Conservation (phyloP, 2,797 vertebrate species). For the Notolepis coatsorum region DNA sequence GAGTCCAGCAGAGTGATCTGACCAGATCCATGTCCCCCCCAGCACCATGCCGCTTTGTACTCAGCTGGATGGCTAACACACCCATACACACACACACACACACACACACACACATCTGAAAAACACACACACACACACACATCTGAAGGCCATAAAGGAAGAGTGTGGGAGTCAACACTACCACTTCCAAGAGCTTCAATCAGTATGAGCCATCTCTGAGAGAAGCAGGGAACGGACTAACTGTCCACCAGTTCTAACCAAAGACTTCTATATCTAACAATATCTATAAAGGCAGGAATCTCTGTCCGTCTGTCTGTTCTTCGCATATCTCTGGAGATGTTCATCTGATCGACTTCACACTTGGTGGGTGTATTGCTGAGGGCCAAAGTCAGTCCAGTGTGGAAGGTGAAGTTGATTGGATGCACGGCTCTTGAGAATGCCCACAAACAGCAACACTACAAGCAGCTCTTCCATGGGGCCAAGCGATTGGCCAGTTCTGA, state of each 20-base stretch:
- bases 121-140: slow-evolving; percentile 41
- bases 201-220: slow-evolving; percentile 13
- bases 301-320: too few species aligned
- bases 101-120: slow-evolving; percentile 25
- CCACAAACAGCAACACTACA: too few species aligned
- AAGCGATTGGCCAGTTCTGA: too few species aligned
- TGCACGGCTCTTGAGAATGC: too few species aligned
- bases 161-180: slow-evolving; percentile 25
- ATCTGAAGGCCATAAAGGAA: slow-evolving; percentile 67
- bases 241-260: slow-evolving; percentile 4
- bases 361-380: too few species aligned
- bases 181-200: slow-evolving; percentile 36
- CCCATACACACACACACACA: slow-evolving; percentile 2
- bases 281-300: too few species aligned
- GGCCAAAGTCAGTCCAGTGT: too few species aligned
- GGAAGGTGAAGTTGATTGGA: too few species aligned
- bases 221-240: slow-evolving; percentile 16
- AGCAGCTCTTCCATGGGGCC: too few species aligned
- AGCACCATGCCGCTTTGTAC: slow-evolving; percentile 55
- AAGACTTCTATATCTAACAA: too few species aligned
- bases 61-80: slow-evolving; percentile 46
- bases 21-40: slow-evolving; percentile 35
- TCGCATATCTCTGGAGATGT: too few species aligned
- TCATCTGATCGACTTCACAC: too few species aligned
- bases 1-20: slow-evolving; percentile 49